Percentiles rank a stretch among this genome's conserved stretches.
Evolutionary conservation across 2,888 invertebrate species (phyloP).

Genomic region (Euzophera pinguis): DNA sequence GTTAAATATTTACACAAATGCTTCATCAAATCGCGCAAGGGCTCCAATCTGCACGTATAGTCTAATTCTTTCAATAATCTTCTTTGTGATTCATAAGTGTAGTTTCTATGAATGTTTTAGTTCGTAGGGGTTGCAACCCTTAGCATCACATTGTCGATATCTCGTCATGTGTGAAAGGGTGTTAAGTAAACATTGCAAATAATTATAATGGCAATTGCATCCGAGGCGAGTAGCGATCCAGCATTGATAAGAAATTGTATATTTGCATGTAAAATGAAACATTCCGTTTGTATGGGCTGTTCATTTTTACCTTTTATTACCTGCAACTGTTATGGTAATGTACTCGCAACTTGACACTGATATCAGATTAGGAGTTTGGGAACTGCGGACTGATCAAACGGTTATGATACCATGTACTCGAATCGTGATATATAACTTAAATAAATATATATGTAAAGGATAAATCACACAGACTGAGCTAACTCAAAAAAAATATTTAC

Average conservation of each 20-base stretch:
- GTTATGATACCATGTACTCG: too few species aligned
- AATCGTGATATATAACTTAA: too few species aligned
- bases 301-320: constrained; percentile 62
- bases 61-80: constrained; percentile 22
- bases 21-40: not conserved
- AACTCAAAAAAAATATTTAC: too few species aligned
- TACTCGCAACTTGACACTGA: constrained; percentile 70
- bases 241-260: constrained; percentile 65
- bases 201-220: constrained; percentile 77
- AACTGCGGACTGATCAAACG: constrained; percentile 25
- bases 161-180: constrained; percentile 80
- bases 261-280: constrained; percentile 71
- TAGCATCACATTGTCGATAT: constrained; percentile 56
- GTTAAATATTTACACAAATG: not conserved
- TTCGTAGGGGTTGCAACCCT: constrained; percentile 42
- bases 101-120: constrained; percentile 46
- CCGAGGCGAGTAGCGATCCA: constrained; percentile 52
- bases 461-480: too few species aligned
- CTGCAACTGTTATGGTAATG: constrained; percentile 68
- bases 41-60: not conserved
- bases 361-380: constrained; percentile 70
- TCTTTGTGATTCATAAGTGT: constrained; percentile 44
- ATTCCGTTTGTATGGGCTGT: constrained; percentile 48
- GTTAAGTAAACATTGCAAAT: constrained; percentile 81
- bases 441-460: too few species aligned